A percentile compares a stretch with the other conserved stretches of the same genome.
Evolutionary conservation across 2,113 vertebrate species (phyloP).

Genomic region (Cinclus cinclus): DNA sequence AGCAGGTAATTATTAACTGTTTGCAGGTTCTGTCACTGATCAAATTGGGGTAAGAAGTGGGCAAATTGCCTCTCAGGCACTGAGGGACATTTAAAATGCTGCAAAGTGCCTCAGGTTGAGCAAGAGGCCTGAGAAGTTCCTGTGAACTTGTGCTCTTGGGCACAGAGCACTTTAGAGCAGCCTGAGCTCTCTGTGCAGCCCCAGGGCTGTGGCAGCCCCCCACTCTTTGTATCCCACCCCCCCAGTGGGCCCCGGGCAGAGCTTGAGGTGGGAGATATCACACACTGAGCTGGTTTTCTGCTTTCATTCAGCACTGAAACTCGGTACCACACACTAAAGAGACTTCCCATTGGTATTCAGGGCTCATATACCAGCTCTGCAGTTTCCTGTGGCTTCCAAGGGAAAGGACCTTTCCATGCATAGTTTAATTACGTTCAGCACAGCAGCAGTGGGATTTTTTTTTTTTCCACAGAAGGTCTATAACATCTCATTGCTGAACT

Average conservation of each 20-base stretch:
- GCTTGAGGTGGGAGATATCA: not conserved
- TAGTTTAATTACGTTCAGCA: not conserved
- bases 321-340: not conserved
- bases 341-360: conserved; percentile 37
- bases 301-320: not conserved
- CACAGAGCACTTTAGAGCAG: not conserved
- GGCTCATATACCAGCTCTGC: conserved; percentile 4
- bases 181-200: not conserved
- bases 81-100: not conserved
- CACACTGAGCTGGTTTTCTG: not conserved
- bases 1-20: not conserved
- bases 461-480: not conserved
- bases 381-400: not conserved
- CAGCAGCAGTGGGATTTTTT: not conserved
- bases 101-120: not conserved
- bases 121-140: not conserved
- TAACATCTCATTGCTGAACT: not conserved
- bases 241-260: accelerated
- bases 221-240: not conserved
- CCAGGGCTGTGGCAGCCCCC: not conserved
- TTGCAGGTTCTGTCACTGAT: not conserved
- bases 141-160: not conserved
- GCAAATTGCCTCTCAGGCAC: not conserved
- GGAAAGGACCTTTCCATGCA: conserved; percentile 6
- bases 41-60: not conserved